Evolutionary conservation across 2,888 invertebrate species (phyloP), one percentile per base, ranked within the genome.

Genomic region (Ypsolopha sequella): DNA sequence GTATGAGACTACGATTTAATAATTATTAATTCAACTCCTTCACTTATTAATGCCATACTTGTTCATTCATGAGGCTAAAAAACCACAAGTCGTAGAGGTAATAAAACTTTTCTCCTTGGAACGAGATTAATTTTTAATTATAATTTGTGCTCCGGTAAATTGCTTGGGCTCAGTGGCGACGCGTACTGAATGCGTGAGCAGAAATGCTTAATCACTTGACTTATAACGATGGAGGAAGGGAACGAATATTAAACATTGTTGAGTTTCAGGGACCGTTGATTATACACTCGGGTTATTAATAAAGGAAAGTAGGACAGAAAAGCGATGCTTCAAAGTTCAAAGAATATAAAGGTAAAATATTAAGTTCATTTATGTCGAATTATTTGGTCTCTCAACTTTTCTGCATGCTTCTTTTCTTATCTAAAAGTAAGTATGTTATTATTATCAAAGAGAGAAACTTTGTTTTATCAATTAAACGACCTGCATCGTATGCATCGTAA

Each of bases 111-210:
- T 62, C 64, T 66, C 62, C 62, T 41, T 47, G 63, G 62, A 65
- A 63, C 62, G 54, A 69, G 74, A 80, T 82, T 78, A 78, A 79
- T 79, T 79, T 80, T 82, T 81, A 84, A 84, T 82, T 80, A 80
- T 80, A 80, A 82, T 41, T 76, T 70, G 73, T 70, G 65, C 65
- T 60, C 65, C 72, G 67, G 71, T 70, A 71, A 76, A 75, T 70
- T 70, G 69, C 70, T 64, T 63, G 60, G 66, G 62, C 64, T 67
- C 60, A 60, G 65, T 70, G 66, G 66, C 64, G 68, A 65, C 60
- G 65, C 64, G 66, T 36, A 33, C 24, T 68, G 73, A 79, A 76
- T 75, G 76, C 77, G 75, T 76, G 70, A 80, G 70, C 71, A 75
- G 73, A 71, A 65, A 75, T 69, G 76, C 76, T 82, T 85, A 81